phyloP scores from a whole-genome alignment of 2,888 invertebrate genomes.

The Himalopsyche tibetana region DNA sequence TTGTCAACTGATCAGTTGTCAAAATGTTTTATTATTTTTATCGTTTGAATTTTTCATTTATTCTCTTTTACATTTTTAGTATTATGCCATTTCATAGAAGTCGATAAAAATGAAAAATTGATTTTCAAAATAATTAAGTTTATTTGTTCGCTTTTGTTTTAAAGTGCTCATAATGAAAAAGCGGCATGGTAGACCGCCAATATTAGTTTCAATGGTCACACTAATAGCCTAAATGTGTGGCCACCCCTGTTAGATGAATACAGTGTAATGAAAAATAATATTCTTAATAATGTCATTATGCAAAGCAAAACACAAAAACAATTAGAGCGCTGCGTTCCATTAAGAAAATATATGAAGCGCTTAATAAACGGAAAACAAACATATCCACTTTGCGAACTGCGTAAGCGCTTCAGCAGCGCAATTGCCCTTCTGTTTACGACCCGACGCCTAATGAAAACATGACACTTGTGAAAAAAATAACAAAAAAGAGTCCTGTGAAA shows the following conservation, averaged over 20 bases:
- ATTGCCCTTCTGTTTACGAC: constrained; percentile 21
- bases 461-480: constrained; percentile 39
- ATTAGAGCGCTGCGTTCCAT: constrained; percentile 5
- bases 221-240: too few relatives aligned
- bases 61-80: too few relatives aligned
- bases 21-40: too few relatives aligned
- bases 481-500: constrained; percentile 46
- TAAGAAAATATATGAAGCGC: constrained; percentile 30
- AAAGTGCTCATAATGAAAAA: too few relatives aligned
- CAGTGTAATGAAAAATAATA: constrained; percentile 1
- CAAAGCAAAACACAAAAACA: constrained; percentile 34
- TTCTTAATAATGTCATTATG: constrained; percentile 15
- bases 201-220: too few relatives aligned
- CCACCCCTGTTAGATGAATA: background rate
- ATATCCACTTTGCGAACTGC: constrained; percentile 13
- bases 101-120: too few relatives aligned
- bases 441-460: constrained; percentile 44
- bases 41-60: too few relatives aligned
- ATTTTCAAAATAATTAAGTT: too few relatives aligned
- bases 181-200: too few relatives aligned
- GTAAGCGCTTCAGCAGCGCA: background rate
- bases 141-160: too few relatives aligned
- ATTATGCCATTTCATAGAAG: too few relatives aligned
- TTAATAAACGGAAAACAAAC: constrained; percentile 26
- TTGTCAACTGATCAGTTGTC: too few relatives aligned